These are phyloP conservation scores for Acanthosoma haemorrhoidale DNA, from an alignment of 2,888 invertebrate genomes.

Conservation along the genomic window DNA sequence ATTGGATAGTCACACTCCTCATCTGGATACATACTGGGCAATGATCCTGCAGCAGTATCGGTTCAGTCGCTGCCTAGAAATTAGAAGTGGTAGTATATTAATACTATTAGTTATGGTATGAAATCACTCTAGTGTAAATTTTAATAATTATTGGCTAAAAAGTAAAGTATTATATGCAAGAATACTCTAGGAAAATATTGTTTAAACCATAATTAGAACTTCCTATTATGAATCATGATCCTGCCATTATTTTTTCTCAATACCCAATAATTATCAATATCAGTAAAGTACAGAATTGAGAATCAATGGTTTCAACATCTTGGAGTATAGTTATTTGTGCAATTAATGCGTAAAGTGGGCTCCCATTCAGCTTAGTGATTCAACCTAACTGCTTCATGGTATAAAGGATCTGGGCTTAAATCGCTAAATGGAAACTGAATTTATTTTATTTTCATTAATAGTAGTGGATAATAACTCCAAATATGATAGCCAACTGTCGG, in stretches of 20 bases:
- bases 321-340: too few species aligned
- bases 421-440: too few species aligned
- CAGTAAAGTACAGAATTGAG: background rate
- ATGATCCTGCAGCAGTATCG: constrained; percentile 53
- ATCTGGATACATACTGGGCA: constrained; percentile 65
- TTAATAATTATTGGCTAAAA: background rate
- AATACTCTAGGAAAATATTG: too few species aligned
- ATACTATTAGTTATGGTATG: background rate
- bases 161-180: too few species aligned
- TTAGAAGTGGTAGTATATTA: background rate
- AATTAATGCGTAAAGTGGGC: too few species aligned
- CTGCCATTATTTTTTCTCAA: background rate
- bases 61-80: constrained; percentile 44
- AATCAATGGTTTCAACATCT: background rate
- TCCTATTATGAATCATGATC: too few species aligned
- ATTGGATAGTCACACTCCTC: constrained; percentile 55
- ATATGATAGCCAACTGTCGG: too few species aligned
- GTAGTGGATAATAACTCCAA: too few species aligned
- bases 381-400: background rate
- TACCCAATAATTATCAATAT: background rate
- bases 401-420: background rate
- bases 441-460: background rate
- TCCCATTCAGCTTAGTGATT: too few species aligned
- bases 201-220: too few species aligned
- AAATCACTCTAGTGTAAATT: background rate